Conservation (phyloP, 2,888 invertebrate species). For the Ptilodon capucinus region DNA sequence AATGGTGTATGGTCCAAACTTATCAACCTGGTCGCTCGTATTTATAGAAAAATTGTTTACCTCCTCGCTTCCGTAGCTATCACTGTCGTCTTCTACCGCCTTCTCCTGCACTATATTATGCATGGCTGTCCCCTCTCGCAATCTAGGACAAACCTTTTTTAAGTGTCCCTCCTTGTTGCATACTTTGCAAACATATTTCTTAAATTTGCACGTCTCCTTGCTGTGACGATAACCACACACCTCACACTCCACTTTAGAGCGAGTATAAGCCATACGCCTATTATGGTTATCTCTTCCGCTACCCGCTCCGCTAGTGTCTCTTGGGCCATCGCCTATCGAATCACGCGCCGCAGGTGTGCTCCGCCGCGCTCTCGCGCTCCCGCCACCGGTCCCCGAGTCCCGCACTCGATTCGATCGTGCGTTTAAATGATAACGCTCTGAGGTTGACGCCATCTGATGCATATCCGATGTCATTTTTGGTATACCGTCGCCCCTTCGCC, state of each 20-base stretch:
- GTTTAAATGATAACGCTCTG: too few species aligned
- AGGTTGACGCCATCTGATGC: too few species aligned
- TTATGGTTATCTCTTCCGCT: neutral
- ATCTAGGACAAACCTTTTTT: conserved; percentile 8
- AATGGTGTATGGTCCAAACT: neutral
- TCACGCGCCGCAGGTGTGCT: too few species aligned
- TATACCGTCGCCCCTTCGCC: neutral
- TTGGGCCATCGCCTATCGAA: too few species aligned
- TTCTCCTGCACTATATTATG: neutral
- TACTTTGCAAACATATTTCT: conserved; percentile 10
- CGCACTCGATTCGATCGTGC: too few species aligned
- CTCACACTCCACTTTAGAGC: neutral
- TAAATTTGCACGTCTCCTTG: conserved; percentile 4
- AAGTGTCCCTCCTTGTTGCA: conserved; percentile 12
- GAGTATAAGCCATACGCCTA: too few species aligned
- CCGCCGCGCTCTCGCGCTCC: too few species aligned
- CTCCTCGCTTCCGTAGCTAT: neutral
- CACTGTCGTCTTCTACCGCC: neutral
- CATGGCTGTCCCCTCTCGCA: neutral
- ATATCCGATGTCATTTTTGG: neutral
- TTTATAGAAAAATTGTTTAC: neutral
- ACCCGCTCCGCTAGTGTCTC: too few species aligned
- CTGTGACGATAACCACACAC: conserved; percentile 5
- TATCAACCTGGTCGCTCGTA: neutral
- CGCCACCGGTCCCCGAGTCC: too few species aligned